phyloP scores from a whole-genome alignment of 2,113 vertebrate genomes.

The Columba janthina region DNA sequence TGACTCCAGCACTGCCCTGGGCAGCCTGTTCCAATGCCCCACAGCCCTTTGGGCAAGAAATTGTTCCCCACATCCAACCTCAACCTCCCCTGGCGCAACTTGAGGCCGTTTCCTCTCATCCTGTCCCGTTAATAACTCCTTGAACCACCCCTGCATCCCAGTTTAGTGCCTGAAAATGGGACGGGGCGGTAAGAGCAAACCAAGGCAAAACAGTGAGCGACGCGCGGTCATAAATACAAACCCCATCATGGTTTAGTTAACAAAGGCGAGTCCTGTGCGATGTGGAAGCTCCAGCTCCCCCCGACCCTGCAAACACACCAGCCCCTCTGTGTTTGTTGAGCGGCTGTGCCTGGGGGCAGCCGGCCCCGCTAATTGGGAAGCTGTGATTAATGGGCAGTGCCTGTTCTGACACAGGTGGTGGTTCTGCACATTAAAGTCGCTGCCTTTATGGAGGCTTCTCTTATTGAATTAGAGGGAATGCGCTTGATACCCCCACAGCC shows the following conservation, averaged over 20 bases:
- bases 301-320: background rate
- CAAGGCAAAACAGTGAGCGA: no score
- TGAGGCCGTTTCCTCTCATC: no score
- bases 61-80: no score
- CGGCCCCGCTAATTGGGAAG: constrained; percentile 81
- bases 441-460: constrained; percentile 73
- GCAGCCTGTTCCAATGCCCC: no score
- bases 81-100: no score
- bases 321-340: background rate
- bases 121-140: no score
- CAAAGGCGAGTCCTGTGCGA: background rate
- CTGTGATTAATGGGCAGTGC: constrained; percentile 86
- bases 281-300: background rate
- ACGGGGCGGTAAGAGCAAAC: background rate
- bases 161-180: background rate
- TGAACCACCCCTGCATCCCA: background rate
- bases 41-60: no score
- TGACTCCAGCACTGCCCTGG: no score
- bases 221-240: background rate
- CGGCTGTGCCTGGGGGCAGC: constrained; percentile 58
- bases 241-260: background rate
- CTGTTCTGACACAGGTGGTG: constrained; percentile 81
- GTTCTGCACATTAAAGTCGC: constrained; percentile 70
- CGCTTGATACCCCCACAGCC: constrained; percentile 39
- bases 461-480: constrained; percentile 83